Evolutionary conservation across 1,140 invertebrate species (phyloP).

Genomic region (Cardiocondyla obscurior): DNA sequence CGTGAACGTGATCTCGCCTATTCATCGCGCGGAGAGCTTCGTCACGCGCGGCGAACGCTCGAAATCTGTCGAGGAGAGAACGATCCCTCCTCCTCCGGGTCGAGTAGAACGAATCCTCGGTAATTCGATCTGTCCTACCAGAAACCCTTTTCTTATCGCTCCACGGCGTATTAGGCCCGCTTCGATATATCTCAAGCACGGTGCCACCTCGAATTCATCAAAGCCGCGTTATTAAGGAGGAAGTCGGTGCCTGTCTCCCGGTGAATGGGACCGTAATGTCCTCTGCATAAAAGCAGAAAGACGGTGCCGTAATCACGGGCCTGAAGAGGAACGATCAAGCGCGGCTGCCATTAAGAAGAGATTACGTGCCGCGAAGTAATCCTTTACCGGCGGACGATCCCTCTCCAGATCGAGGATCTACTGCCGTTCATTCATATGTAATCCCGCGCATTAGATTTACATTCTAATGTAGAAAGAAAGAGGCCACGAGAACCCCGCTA

Average conservation of each 20-base stretch:
- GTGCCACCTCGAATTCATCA: conserved; percentile 32
- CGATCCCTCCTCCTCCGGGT: neutral
- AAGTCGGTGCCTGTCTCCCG: neutral
- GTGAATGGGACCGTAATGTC: conserved; percentile 46
- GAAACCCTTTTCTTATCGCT: conserved; percentile 15
- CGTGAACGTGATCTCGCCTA: conserved; percentile 30
- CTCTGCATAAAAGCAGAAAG: conserved; percentile 3
- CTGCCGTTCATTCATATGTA: conserved; percentile 28
- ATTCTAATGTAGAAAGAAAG: neutral
- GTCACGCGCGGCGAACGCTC: conserved; percentile 30
- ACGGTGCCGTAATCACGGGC: conserved; percentile 41
- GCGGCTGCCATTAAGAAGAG: conserved; percentile 32
- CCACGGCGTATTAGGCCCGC: neutral
- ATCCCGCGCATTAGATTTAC: conserved; percentile 34
- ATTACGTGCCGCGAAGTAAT: conserved; percentile 52
- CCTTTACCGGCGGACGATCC: neutral
- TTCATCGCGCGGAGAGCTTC: conserved; percentile 39
- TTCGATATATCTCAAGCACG: conserved; percentile 8
- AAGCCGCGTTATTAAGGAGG: neutral
- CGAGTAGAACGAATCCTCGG: conserved; percentile 63
- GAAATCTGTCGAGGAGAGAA: conserved; percentile 20
- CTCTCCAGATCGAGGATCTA: conserved; percentile 15
- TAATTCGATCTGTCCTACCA: conserved; percentile 65
- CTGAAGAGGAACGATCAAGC: neutral
- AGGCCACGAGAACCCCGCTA: neutral